Conservation (phyloP, 2,888 invertebrate species). For the Seladonia tumulorum region DNA sequence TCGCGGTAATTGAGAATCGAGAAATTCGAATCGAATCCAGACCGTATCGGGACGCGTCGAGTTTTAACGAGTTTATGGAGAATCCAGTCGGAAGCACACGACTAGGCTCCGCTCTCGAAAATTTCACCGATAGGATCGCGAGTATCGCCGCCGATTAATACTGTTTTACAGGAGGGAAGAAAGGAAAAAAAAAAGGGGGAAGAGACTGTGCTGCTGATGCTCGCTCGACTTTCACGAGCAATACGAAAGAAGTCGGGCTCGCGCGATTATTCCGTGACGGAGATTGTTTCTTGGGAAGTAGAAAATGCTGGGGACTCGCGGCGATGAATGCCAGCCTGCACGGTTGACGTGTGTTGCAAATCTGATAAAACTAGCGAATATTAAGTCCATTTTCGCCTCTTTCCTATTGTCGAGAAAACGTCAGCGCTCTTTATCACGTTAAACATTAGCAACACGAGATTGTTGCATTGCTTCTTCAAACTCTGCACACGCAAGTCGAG, state of each 20-base stretch:
- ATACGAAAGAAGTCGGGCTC: not conserved
- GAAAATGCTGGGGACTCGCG: constrained; percentile 12
- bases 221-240: constrained; percentile 11
- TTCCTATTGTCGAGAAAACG: not conserved
- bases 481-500: no score
- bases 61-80: not conserved
- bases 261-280: constrained; percentile 9
- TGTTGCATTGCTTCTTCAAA: not conserved
- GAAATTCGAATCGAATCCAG: constrained; percentile 8
- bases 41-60: constrained; percentile 25
- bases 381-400: not conserved
- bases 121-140: constrained; percentile 6
- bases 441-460: not conserved
- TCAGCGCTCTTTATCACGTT: not conserved
- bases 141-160: not conserved
- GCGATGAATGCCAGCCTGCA: not conserved
- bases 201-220: not conserved
- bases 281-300: constrained; percentile 8
- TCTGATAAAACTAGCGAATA: constrained; percentile 3
- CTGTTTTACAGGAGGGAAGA: not conserved
- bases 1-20: constrained; percentile 22
- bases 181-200: not conserved
- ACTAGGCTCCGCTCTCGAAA: not conserved
- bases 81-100: constrained; percentile 20
- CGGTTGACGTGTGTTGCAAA: not conserved